phyloP scores from a whole-genome alignment of 2,113 vertebrate species.

The Crotalus tigris region DNA sequence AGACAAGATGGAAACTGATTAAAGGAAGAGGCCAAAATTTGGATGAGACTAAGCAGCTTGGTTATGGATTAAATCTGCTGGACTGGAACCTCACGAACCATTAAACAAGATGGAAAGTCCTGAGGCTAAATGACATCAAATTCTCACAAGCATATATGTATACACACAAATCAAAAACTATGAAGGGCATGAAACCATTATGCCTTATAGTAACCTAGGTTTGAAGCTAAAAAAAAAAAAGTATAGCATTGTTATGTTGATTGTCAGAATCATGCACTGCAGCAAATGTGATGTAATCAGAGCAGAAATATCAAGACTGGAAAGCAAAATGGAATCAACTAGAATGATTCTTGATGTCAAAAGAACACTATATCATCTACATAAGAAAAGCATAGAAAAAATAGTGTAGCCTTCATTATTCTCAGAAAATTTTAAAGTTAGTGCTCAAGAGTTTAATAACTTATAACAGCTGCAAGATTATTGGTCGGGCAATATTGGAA shows the following conservation, averaged over 20 bases:
- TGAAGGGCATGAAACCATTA: background rate
- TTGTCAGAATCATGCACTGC: background rate
- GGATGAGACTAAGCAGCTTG: background rate
- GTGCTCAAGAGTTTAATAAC: background rate
- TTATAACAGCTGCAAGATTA: no score
- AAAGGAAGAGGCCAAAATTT: slow-evolving; percentile 28
- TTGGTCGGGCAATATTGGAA: no score
- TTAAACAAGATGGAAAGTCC: background rate
- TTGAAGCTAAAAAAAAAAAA: background rate
- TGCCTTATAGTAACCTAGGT: background rate
- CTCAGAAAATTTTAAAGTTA: background rate
- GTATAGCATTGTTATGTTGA: background rate
- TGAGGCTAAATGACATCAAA: background rate
- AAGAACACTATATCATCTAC: background rate
- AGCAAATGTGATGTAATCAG: background rate
- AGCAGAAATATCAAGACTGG: background rate
- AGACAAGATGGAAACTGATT: slow-evolving; percentile 52
- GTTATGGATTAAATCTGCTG: background rate
- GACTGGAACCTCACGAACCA: fast-evolving
- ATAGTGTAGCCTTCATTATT: background rate
- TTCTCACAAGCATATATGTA: background rate
- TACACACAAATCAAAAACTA: background rate
- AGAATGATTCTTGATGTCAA: background rate
- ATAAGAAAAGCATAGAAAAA: background rate
- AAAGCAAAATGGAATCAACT: background rate